Conservation (phyloP, 2,888 invertebrate genomes). For the Frankliniella intonsa region DNA sequence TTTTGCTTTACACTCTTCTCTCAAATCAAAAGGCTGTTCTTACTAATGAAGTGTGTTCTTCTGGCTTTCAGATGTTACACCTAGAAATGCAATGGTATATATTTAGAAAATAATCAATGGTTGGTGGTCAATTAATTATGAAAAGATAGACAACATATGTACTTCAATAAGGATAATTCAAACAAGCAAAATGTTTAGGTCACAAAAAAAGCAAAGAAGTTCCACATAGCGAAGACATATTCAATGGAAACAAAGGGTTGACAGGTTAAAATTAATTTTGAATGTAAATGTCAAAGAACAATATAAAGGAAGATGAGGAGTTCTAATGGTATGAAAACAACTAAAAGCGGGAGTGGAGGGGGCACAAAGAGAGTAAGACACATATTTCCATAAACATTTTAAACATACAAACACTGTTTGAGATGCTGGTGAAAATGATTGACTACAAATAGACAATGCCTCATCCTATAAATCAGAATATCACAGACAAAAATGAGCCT, state of each 20-base stretch:
- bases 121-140: neutral
- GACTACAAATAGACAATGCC: neutral
- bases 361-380: no score
- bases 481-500: neutral
- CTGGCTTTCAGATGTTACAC: neutral
- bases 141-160: neutral
- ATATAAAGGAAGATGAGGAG: neutral
- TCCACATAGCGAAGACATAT: neutral
- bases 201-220: neutral
- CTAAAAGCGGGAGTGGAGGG: no score
- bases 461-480: neutral
- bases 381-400: neutral
- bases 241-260: neutral
- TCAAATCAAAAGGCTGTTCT: no score
- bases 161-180: neutral
- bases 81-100: conserved; percentile 4
- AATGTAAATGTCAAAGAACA: neutral
- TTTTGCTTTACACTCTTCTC: no score
- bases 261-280: neutral
- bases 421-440: neutral
- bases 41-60: neutral
- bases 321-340: no score
- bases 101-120: neutral
- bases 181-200: neutral
- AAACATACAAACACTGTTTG: neutral